Conservation (phyloP, 2,888 invertebrate genomes). For the Caenorhabditis sp. region DNA sequence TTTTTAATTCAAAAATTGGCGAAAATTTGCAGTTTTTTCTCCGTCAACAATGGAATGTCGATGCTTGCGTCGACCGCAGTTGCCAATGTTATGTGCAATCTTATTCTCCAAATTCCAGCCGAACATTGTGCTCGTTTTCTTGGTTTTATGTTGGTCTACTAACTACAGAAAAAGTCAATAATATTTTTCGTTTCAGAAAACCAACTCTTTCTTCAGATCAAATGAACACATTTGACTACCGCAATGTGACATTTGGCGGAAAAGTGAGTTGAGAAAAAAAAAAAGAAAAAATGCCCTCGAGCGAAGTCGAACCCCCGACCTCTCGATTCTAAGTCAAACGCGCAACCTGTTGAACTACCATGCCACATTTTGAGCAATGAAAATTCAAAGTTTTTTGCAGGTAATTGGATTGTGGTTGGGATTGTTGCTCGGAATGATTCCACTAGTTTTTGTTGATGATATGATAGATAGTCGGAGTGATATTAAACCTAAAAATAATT, state of each 20-base stretch:
- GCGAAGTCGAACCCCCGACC: background rate
- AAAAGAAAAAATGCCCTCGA: background rate
- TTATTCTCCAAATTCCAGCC: conserved; percentile 33
- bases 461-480: conserved; percentile 15
- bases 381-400: conserved; percentile 11
- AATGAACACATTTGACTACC: conserved; percentile 28
- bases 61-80: conserved; percentile 39
- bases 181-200: conserved; percentile 20
- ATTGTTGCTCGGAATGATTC: conserved; percentile 26
- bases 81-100: conserved; percentile 32
- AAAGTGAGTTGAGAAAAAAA: conserved; percentile 7
- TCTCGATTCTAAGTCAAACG: background rate
- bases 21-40: conserved; percentile 25
- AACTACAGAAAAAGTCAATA: too few species aligned
- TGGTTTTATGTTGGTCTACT: background rate
- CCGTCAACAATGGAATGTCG: conserved; percentile 41
- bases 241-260: conserved; percentile 9
- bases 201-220: conserved; percentile 29
- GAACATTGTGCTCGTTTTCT: conserved; percentile 1
- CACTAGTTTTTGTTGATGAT: conserved; percentile 38
- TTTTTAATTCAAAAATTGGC: background rate
- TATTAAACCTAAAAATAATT: background rate
- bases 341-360: too few species aligned
- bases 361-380: background rate
- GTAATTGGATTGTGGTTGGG: conserved; percentile 29